Percentiles rank a stretch among this genome's conserved stretches.
Evolutionary conservation across 2,797 vertebrate genomes (phyloP).

Genomic region (Myiotriccus ornatus): DNA sequence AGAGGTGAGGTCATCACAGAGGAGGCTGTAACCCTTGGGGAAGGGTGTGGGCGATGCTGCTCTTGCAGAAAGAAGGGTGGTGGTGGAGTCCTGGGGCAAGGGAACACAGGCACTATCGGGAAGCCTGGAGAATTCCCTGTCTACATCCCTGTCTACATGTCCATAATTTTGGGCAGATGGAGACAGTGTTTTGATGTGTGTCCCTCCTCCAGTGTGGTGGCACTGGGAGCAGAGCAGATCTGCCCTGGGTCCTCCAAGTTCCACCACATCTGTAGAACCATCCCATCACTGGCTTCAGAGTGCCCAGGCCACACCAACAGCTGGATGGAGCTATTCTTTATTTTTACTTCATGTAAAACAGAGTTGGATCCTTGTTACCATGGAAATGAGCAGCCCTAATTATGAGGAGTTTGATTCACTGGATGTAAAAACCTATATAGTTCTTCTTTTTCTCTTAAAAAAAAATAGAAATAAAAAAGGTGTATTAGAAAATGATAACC

Average conservation of each 20-base stretch:
- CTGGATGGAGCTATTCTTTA: conserved; percentile 71
- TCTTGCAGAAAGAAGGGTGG: neutral
- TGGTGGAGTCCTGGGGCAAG: neutral
- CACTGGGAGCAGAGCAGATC: neutral
- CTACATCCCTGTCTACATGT: neutral
- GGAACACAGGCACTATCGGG: fast-evolving
- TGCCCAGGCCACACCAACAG: conserved; percentile 46
- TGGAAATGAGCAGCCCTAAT: conserved; percentile 81
- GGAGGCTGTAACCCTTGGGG: neutral
- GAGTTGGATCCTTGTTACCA: conserved; percentile 74
- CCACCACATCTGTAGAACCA: neutral
- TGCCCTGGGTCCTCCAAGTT: neutral
- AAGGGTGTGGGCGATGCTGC: neutral
- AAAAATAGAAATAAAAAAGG: conserved; percentile 11
- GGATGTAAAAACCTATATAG: conserved; percentile 64
- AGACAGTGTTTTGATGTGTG: fast-evolving
- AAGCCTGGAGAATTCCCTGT: neutral
- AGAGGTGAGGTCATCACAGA: conserved; percentile 47
- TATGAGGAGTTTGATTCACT: conserved; percentile 77
- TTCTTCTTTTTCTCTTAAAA: conserved; percentile 50
- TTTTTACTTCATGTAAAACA: conserved; percentile 72
- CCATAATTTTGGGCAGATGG: neutral
- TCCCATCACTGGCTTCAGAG: neutral
- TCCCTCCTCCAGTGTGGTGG: neutral
- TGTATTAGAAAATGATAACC: conserved; percentile 48